A percentile compares a stretch with the other conserved stretches of the same genome.
Conservation (phyloP, 2,113 vertebrate species). For the Gambusia affinis region DNA sequence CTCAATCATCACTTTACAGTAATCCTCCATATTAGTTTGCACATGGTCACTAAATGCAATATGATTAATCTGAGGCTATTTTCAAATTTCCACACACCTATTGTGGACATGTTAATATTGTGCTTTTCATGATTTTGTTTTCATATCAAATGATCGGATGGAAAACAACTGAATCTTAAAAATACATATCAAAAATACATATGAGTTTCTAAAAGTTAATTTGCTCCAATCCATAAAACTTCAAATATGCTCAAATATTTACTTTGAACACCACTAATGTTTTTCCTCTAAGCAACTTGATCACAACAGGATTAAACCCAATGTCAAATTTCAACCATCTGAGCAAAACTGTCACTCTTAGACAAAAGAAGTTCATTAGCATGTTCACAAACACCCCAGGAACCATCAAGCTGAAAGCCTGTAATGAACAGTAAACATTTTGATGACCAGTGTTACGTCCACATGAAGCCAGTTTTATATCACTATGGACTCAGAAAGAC, state of each 20-base stretch:
- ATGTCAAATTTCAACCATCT: background rate
- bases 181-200: background rate
- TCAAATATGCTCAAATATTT: background rate
- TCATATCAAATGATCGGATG: background rate
- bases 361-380: background rate
- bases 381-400: background rate
- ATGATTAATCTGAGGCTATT: slow-evolving; percentile 20
- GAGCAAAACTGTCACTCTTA: background rate
- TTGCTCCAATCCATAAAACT: background rate
- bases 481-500: background rate
- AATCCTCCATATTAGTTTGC: background rate
- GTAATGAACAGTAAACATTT: too few relatives aligned
- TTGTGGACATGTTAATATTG: too few relatives aligned
- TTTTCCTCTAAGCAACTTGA: background rate
- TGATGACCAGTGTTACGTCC: too few relatives aligned
- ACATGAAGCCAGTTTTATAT: background rate
- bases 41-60: slow-evolving; percentile 4
- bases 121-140: background rate
- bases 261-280: background rate
- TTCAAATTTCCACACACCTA: background rate
- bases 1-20: slow-evolving; percentile 7
- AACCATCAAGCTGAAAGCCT: too few relatives aligned
- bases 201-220: background rate
- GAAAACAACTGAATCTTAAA: background rate
- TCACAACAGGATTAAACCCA: background rate